A percentile compares a stretch with the other conserved stretches of the same genome.
These are phyloP conservation scores for Trichoplusia ni DNA, from an alignment of 1,140 invertebrate genomes.

Conservation along the genomic window DNA sequence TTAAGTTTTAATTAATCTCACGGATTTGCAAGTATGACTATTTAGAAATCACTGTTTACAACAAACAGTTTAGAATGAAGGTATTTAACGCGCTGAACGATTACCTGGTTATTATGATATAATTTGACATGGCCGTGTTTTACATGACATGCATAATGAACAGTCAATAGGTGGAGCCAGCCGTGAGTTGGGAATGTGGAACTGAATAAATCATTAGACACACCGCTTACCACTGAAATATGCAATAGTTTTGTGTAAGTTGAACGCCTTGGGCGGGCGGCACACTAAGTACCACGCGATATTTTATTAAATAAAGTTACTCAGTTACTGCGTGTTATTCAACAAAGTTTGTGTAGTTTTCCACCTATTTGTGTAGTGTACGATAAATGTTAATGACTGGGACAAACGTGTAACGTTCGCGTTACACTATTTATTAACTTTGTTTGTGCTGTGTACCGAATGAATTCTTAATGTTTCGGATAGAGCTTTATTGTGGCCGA, in stretches of 20 bases:
- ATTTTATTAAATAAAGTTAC: constrained; percentile 71
- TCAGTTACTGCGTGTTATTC: constrained; percentile 48
- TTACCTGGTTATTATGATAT: neutral
- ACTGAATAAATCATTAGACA: constrained; percentile 73
- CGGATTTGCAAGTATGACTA: too few relatives aligned
- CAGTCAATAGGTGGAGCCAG: constrained; percentile 63
- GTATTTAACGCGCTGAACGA: too few relatives aligned
- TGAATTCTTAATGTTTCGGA: constrained; percentile 43
- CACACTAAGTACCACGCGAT: constrained; percentile 56
- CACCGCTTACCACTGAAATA: constrained; percentile 73
- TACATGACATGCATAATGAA: constrained; percentile 69
- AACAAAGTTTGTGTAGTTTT: constrained; percentile 61
- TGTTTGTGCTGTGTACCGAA: constrained; percentile 32
- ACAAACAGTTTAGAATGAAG: too few relatives aligned
- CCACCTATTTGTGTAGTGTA: constrained; percentile 51
- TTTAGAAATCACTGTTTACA: too few relatives aligned
- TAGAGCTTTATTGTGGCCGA: neutral
- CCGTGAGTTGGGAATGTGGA: constrained; percentile 64
- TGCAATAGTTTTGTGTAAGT: constrained; percentile 76
- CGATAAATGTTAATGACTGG: constrained; percentile 46
- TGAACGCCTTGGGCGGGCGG: constrained; percentile 59
- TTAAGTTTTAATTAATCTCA: too few relatives aligned
- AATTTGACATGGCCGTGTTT: constrained; percentile 23
- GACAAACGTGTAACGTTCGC: constrained; percentile 31
- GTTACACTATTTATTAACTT: constrained; percentile 38